These are phyloP conservation scores for Anomalospiza imberbis DNA, from an alignment of 2,797 vertebrate genomes.

Conservation along the genomic window DNA sequence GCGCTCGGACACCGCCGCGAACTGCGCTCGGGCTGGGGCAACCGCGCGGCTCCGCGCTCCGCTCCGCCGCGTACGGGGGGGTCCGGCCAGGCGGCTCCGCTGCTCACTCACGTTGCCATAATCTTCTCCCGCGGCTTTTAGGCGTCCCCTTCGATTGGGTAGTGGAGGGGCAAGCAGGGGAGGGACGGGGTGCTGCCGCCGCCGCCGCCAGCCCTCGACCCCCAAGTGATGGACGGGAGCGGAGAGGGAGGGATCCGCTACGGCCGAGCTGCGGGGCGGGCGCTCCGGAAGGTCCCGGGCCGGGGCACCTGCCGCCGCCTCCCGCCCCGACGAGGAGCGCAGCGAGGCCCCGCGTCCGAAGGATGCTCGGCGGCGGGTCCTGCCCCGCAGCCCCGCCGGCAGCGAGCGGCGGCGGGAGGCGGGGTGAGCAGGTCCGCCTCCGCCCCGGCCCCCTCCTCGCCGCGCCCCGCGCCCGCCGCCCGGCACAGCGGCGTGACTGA, in stretches of 20 bases:
- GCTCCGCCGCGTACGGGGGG: background rate
- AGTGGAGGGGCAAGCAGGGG: too few species aligned
- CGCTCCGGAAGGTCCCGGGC: background rate
- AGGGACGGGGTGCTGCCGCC: background rate
- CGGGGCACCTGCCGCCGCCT: constrained; percentile 41
- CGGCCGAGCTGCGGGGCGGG: background rate
- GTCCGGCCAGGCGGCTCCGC: background rate
- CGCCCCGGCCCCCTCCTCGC: background rate
- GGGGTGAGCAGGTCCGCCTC: background rate
- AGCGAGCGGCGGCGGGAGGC: background rate
- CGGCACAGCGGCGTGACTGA: background rate
- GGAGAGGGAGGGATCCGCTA: background rate
- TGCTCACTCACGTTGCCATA: constrained; percentile 4
- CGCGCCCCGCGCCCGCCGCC: background rate
- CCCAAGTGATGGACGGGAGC: background rate
- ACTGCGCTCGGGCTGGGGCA: background rate
- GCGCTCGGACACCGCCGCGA: background rate
- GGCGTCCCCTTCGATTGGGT: background rate
- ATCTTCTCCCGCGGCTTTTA: background rate
- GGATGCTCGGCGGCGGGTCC: background rate
- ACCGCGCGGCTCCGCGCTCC: background rate
- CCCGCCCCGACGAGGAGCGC: background rate
- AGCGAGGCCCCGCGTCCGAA: background rate
- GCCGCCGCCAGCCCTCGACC: background rate
- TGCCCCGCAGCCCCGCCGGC: background rate